A percentile compares a stretch with the other conserved stretches of the same genome.
phyloP scores from a whole-genome alignment of 1,140 invertebrate species.

The Oreohelix idahoensis region DNA sequence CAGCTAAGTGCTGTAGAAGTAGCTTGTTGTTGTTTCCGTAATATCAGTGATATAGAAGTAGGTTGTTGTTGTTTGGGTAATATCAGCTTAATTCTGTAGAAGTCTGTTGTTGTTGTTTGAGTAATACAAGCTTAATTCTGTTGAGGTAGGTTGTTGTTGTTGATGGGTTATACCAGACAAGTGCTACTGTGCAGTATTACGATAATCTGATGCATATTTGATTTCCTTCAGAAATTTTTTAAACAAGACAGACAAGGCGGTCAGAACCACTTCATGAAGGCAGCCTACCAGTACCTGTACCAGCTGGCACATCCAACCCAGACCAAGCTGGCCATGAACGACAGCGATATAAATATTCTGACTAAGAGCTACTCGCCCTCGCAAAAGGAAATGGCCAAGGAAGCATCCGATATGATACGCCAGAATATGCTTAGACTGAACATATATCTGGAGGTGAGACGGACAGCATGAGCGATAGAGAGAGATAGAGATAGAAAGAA shows the following conservation, averaged over 20 bases:
- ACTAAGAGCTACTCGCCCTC: constrained; percentile 41
- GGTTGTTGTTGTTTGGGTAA: constrained; percentile 60
- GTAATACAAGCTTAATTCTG: constrained; percentile 61
- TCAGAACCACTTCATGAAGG: constrained; percentile 30
- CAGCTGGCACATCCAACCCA: constrained; percentile 42
- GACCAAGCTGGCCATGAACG: constrained; percentile 44
- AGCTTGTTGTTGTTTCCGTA: not conserved
- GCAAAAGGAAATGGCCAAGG: constrained; percentile 51
- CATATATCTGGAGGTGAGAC: constrained; percentile 56
- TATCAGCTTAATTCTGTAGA: constrained; percentile 61
- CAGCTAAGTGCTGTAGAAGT: constrained; percentile 58
- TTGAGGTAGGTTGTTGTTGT: constrained; percentile 55
- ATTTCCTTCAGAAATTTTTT: not conserved
- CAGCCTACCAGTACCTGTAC: constrained; percentile 53
- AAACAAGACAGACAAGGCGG: not conserved
- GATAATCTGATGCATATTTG: too few relatives aligned
- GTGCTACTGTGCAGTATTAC: constrained; percentile 55
- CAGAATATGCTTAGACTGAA: constrained; percentile 68
- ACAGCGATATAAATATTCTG: constrained; percentile 42
- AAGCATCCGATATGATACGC: constrained; percentile 62
- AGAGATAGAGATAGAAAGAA: not conserved
- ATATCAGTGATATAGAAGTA: not conserved
- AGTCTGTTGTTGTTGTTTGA: constrained; percentile 50
- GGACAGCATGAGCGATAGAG: too few relatives aligned
- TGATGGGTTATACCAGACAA: constrained; percentile 66